Percentiles rank a stretch among this genome's conserved stretches.
These are phyloP conservation scores for Calephelis nemesis DNA, from an alignment of 1,140 invertebrate genomes.

Conservation along the genomic window DNA sequence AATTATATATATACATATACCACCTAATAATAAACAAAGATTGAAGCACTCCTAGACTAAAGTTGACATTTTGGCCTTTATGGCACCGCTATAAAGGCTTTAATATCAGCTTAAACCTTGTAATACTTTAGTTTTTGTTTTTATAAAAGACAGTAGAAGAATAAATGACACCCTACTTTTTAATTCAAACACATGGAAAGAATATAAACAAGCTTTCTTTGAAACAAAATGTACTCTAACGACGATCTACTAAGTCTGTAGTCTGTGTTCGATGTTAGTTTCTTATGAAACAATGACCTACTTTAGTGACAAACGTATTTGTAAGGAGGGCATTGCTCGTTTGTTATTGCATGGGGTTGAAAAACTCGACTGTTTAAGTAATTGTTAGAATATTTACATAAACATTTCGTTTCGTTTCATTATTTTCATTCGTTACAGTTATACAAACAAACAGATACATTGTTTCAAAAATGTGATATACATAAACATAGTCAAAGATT, in stretches of 20 bases:
- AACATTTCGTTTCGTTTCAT: neutral
- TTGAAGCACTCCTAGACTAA: too few relatives aligned
- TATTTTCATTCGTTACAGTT: neutral
- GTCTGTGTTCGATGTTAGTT: neutral
- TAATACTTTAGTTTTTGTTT: too few relatives aligned
- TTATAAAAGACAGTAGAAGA: too few relatives aligned
- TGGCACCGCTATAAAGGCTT: too few relatives aligned
- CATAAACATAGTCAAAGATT: neutral
- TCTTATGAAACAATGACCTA: slow-evolving; percentile 4
- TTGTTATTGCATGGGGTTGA: neutral
- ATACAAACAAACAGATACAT: neutral
- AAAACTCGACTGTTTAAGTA: neutral
- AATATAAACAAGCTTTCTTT: too few relatives aligned
- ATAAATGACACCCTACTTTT: too few relatives aligned
- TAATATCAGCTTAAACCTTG: too few relatives aligned
- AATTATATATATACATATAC: too few relatives aligned
- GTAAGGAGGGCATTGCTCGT: neutral
- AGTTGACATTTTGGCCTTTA: too few relatives aligned
- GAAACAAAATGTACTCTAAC: neutral
- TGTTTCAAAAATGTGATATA: neutral
- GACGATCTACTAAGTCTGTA: neutral
- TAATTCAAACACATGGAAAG: too few relatives aligned
- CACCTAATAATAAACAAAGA: too few relatives aligned
- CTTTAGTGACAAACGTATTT: neutral
- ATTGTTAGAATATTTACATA: neutral